phyloP scores from a whole-genome alignment of 2,888 invertebrate genomes.

The Orthosia cruda region DNA sequence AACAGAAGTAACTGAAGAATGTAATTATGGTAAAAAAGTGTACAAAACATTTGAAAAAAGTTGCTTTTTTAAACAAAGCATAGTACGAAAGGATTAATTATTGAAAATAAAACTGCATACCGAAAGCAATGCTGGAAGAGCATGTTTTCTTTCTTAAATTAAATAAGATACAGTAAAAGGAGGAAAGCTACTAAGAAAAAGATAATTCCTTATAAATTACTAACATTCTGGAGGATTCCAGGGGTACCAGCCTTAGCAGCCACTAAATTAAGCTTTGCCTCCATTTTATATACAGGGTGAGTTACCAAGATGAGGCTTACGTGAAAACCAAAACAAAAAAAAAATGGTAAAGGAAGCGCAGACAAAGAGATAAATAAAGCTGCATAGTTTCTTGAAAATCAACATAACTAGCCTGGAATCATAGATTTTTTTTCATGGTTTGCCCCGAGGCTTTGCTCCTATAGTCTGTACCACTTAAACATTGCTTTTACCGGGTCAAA shows the following conservation, averaged over 20 bases:
- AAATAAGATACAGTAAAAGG: not conserved
- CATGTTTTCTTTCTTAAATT: not conserved
- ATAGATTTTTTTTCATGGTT: too few relatives aligned
- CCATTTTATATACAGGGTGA: conserved; percentile 43
- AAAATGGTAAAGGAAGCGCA: not conserved
- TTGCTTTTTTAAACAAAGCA: not conserved
- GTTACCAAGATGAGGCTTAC: not conserved
- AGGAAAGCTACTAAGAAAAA: conserved; percentile 5
- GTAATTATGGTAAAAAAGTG: not conserved
- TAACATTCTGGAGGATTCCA: conserved; percentile 8
- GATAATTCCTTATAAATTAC: conserved; percentile 37
- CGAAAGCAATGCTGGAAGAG: not conserved
- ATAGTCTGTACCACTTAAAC: too few relatives aligned
- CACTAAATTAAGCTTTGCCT: conserved; percentile 46
- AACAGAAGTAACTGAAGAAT: too few relatives aligned
- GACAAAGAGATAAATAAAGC: not conserved
- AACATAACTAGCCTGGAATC: not conserved
- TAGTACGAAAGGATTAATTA: not conserved
- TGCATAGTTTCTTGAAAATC: not conserved
- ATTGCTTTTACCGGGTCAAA: too few relatives aligned
- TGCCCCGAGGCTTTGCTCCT: too few relatives aligned
- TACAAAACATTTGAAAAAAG: not conserved
- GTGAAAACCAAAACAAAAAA: not conserved
- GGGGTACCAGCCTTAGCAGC: conserved; percentile 31
- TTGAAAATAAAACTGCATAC: not conserved